Evolutionary conservation across 2,113 vertebrate genomes (phyloP).

Genomic region (Myrmecophaga tridactyla): DNA sequence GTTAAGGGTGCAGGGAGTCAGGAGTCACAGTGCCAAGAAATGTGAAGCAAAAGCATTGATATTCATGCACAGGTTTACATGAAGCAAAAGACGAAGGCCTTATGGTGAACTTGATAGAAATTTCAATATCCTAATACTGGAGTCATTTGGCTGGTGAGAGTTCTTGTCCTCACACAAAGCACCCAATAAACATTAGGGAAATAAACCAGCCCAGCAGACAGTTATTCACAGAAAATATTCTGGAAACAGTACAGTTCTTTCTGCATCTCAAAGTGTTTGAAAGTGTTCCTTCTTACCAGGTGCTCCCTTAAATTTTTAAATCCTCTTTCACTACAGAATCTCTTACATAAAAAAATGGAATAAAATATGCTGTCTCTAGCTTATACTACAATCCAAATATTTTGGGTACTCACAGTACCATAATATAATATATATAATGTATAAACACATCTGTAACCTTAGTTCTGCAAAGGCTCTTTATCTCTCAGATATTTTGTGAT

Average conservation of each 20-base stretch:
- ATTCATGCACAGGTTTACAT: background rate
- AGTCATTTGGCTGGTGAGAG: background rate
- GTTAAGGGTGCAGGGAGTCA: background rate
- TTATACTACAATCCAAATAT: constrained; percentile 39
- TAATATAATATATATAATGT: background rate
- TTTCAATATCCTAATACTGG: background rate
- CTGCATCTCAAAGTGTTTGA: background rate
- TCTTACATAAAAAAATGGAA: constrained; percentile 45
- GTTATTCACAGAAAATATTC: background rate
- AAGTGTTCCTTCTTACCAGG: background rate
- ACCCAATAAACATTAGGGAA: background rate
- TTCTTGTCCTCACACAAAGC: background rate
- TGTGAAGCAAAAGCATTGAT: too few species aligned
- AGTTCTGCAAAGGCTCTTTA: constrained; percentile 64
- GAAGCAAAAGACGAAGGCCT: background rate
- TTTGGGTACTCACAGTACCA: constrained; percentile 6
- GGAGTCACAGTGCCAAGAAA: background rate
- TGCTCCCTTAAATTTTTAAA: background rate
- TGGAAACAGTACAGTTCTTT: background rate
- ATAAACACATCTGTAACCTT: constrained; percentile 46
- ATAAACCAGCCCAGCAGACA: background rate
- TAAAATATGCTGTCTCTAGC: background rate
- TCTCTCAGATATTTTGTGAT: constrained; percentile 58
- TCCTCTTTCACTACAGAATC: background rate
- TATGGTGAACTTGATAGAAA: background rate